These are phyloP conservation scores for Crotalus viridis DNA, from an alignment of 2,113 vertebrate species.

Conservation along the genomic window DNA sequence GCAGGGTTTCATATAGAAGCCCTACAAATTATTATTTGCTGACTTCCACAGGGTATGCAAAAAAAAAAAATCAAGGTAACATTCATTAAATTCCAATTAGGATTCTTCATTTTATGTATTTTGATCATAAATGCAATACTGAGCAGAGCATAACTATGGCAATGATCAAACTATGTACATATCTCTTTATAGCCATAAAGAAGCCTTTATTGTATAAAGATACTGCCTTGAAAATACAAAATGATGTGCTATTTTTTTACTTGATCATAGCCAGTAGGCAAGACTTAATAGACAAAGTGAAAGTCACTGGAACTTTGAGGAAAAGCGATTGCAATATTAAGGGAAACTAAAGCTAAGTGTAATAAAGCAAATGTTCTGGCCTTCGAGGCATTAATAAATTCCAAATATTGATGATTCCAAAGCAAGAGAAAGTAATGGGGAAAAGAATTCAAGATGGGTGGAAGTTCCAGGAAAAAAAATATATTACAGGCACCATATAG, in stretches of 20 bases:
- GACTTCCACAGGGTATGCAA: not conserved
- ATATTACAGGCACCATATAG: not conserved
- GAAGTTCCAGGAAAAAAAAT: not conserved
- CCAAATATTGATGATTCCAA: not conserved
- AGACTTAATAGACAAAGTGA: not conserved
- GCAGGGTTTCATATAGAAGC: not conserved
- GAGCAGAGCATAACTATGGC: not conserved
- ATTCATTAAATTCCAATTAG: not conserved
- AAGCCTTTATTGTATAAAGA: not conserved
- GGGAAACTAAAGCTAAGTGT: not conserved
- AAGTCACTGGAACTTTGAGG: not conserved
- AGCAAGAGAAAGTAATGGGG: not conserved
- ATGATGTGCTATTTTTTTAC: not conserved
- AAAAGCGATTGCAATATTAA: not conserved
- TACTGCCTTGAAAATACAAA: not conserved
- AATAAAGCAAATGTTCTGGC: not conserved
- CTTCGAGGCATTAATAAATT: not conserved
- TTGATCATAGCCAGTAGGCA: not conserved
- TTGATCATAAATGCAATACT: not conserved
- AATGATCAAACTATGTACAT: not conserved
- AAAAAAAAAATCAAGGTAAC: not conserved
- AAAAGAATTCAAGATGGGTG: not conserved
- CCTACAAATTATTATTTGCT: not conserved
- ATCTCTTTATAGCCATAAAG: not conserved
- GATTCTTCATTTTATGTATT: not conserved